Percentiles rank a stretch among this genome's conserved stretches.
phyloP scores from a whole-genome alignment of 1,140 invertebrate genomes.

The Cydia fagiglandana region DNA sequence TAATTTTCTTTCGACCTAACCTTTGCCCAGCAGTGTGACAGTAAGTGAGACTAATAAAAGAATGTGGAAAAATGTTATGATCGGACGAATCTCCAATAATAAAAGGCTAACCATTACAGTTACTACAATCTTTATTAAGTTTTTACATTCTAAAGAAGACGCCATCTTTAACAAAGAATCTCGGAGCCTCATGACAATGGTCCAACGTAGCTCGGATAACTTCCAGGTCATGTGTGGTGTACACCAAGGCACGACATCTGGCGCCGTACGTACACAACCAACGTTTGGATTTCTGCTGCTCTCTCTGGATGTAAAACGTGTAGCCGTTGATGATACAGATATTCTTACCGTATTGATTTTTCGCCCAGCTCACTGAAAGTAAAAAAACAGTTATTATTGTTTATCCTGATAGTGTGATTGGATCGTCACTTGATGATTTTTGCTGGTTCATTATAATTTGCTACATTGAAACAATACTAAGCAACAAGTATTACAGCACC shows the following conservation, averaged over 20 bases:
- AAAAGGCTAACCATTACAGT: background rate
- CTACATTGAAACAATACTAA: no score
- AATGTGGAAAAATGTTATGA: no score
- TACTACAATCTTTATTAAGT: background rate
- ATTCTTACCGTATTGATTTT: background rate
- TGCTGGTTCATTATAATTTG: no score
- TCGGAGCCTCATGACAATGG: background rate
- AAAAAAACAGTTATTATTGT: no score
- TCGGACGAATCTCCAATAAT: background rate
- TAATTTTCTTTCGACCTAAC: no score
- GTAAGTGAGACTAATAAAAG: no score
- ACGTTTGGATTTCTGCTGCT: background rate
- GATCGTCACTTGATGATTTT: no score
- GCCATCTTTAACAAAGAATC: background rate
- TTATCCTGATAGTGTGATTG: no score
- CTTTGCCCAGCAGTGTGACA: no score
- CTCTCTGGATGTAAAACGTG: background rate
- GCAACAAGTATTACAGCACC: no score
- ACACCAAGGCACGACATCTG: background rate
- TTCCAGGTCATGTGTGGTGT: background rate
- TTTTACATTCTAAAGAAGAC: background rate
- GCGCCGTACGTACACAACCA: background rate
- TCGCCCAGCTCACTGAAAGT: conserved; percentile 11
- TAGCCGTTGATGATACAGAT: conserved; percentile 20
- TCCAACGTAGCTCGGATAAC: background rate